Conservation (phyloP, 2,888 invertebrate species). For the Phengaris alcon region DNA sequence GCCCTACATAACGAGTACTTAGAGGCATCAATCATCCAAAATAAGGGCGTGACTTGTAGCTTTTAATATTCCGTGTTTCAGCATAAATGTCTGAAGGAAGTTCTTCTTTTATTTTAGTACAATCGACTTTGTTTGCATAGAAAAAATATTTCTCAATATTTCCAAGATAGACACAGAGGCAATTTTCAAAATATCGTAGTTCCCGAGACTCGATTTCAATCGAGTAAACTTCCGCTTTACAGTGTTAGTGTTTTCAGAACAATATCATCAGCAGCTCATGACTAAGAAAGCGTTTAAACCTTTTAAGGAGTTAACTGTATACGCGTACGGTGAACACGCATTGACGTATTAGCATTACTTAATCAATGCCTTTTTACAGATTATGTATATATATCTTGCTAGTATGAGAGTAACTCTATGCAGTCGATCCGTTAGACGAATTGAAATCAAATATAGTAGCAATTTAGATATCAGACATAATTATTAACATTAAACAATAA, state of each 20-base stretch:
- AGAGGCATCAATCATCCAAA: constrained; percentile 20
- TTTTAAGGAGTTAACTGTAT: constrained; percentile 11
- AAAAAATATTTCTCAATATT: no score
- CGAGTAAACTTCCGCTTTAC: neutral
- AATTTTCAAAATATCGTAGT: neutral
- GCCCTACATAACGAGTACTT: constrained; percentile 1
- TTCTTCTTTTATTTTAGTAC: neutral
- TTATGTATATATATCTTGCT: neutral
- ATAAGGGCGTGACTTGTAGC: constrained; percentile 13
- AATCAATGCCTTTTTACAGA: neutral
- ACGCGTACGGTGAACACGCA: constrained; percentile 1
- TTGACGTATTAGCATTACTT: neutral
- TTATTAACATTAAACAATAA: no score
- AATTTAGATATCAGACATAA: no score
- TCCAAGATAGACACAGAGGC: neutral
- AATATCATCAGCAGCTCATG: neutral
- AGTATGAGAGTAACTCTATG: neutral
- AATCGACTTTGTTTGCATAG: no score
- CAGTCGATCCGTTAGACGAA: neutral
- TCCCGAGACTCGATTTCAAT: neutral
- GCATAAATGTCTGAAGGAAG: neutral
- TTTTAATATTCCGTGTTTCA: neutral
- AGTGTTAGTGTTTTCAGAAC: neutral
- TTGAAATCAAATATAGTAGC: neutral
- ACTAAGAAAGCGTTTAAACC: constrained; percentile 2